A percentile compares a stretch with the other conserved stretches of the same genome.
phyloP scores from a whole-genome alignment of 2,888 invertebrate genomes.

The Syrista parreyssii region DNA sequence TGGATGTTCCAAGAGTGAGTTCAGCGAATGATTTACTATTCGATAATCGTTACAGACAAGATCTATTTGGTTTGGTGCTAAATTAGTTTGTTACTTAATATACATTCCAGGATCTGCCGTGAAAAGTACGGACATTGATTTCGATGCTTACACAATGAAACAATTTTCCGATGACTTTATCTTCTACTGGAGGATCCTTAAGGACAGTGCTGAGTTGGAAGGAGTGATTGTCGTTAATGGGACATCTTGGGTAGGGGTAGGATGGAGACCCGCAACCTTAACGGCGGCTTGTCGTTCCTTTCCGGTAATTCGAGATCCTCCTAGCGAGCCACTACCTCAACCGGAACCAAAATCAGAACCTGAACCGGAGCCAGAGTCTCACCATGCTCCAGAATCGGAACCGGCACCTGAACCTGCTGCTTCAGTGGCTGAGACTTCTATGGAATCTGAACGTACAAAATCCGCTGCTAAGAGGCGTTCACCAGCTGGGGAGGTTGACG shows the following conservation, averaged over 20 bases:
- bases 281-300: conserved; percentile 84
- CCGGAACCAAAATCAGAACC: conserved; percentile 62
- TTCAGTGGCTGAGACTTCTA: conserved; percentile 48
- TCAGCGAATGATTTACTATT: conserved; percentile 1
- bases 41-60: not conserved
- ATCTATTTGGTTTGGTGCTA: not conserved
- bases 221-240: conserved; percentile 89
- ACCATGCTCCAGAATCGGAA: conserved; percentile 62
- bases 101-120: conserved; percentile 75
- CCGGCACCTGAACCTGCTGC: conserved; percentile 62
- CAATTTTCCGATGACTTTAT: conserved; percentile 80
- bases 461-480: conserved; percentile 57
- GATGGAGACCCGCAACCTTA: conserved; percentile 88
- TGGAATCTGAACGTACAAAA: conserved; percentile 47
- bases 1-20: conserved; percentile 85
- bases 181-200: conserved; percentile 87
- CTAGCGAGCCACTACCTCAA: conserved; percentile 64
- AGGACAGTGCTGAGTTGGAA: conserved; percentile 88
- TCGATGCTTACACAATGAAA: conserved; percentile 76
- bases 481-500: conserved; percentile 48
- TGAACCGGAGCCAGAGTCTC: conserved; percentile 42
- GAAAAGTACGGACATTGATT: conserved; percentile 79
- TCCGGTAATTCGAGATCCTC: conserved; percentile 72
- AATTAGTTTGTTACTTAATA: not conserved
- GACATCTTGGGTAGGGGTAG: conserved; percentile 83